A percentile compares a stretch with the other conserved stretches of the same genome.
phyloP scores from a whole-genome alignment of 2,888 invertebrate genomes.

The Adineta ricciae region DNA sequence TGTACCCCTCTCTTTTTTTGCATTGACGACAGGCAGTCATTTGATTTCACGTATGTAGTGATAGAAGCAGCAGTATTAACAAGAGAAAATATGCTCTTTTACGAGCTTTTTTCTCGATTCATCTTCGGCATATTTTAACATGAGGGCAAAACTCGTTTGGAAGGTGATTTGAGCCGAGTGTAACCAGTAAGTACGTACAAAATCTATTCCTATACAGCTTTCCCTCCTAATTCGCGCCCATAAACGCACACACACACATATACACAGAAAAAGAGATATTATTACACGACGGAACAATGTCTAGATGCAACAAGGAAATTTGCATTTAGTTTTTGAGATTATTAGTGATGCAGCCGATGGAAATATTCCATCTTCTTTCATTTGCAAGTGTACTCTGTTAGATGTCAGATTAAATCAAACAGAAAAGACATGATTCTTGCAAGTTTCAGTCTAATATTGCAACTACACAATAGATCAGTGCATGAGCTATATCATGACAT shows the following conservation, averaged over 20 bases:
- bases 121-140: background rate
- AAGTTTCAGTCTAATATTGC: no score
- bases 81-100: background rate
- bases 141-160: background rate
- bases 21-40: background rate
- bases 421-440: background rate
- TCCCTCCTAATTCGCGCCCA: background rate
- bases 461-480: no score
- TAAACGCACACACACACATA: background rate
- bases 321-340: background rate
- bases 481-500: no score
- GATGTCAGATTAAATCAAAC: background rate
- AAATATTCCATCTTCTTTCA: no score
- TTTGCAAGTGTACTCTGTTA: no score
- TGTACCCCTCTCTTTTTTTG: background rate
- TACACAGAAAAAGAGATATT: background rate
- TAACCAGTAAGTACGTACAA: background rate
- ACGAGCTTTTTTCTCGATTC: background rate
- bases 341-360: background rate
- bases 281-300: background rate
- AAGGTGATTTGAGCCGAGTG: background rate
- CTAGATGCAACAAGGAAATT: background rate
- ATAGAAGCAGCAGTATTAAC: background rate
- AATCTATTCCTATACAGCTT: background rate
- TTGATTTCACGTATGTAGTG: background rate